phyloP scores from a whole-genome alignment of 1,140 invertebrate species.

The Trinorchestia longiramus region DNA sequence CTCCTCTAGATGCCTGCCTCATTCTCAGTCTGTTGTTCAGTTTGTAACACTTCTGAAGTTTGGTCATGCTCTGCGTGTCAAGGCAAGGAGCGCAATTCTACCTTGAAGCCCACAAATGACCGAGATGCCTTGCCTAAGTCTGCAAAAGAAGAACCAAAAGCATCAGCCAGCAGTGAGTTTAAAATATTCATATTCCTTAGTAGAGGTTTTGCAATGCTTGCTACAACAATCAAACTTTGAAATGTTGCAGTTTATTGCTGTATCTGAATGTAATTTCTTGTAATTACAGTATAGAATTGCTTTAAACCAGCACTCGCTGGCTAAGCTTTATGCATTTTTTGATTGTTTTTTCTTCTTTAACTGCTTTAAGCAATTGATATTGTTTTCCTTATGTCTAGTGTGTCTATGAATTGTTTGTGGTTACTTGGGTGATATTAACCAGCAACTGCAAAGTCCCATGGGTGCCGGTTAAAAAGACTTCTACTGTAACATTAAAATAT shows the following conservation, averaged over 20 bases:
- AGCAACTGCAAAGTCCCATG: too few species aligned
- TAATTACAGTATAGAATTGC: too few species aligned
- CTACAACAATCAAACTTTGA: background rate
- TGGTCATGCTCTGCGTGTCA: background rate
- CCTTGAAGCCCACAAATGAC: background rate
- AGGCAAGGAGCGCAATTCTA: background rate
- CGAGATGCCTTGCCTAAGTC: background rate
- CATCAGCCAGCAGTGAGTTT: background rate
- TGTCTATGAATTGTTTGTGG: too few species aligned
- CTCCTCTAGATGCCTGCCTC: background rate
- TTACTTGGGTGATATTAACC: too few species aligned
- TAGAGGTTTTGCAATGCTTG: background rate
- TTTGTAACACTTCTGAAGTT: background rate
- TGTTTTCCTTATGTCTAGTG: too few species aligned
- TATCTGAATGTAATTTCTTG: too few species aligned
- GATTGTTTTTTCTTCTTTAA: too few species aligned
- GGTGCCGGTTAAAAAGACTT: too few species aligned
- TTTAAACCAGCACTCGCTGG: too few species aligned
- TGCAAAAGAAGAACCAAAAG: background rate
- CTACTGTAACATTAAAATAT: too few species aligned
- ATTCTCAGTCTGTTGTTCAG: background rate
- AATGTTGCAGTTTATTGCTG: background rate
- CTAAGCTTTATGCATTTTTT: too few species aligned
- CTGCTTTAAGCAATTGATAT: too few species aligned
- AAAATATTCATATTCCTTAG: background rate